Base-by-base conservation (phyloP, 2,888 invertebrate species). In the Trachelus iudaicus region DNA sequence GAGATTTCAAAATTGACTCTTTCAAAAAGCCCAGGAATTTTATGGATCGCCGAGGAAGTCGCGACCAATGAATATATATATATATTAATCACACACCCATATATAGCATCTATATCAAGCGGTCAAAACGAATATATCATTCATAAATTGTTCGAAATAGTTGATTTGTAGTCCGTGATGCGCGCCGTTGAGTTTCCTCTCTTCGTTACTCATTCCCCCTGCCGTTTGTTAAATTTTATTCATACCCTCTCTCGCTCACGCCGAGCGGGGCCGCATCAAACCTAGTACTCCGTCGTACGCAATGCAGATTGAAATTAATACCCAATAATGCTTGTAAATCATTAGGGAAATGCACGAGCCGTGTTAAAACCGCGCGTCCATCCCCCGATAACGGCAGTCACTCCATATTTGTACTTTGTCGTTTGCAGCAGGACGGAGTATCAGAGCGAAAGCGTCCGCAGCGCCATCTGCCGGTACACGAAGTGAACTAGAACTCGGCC, bases 301-400 rank as follows among this genome's bases (percentile, higher is more conserved):
- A 84, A 87, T 85, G 88, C 88, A 89, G 89, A 91, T 91, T 90
- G 90, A 91, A 91, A 91, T 91, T 90, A 91, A 91, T 91, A 91
- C 89, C 89, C 90, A 89, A 90, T 91, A 90, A 90, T 90, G 90
- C 88, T 88, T 90, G 88, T 91, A 91, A 91, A 91, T 91, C 91
- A 91, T 89, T 88, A 85, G 86, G 84, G 86, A 88, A 89, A 88
- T 88, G 88, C 86, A 76, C 34, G 75, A 37, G 75, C 75, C 77
- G 69, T 75, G 77, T 75, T 77, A 69, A 77, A 81, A 79, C 76
- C 76, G 74, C 81, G 83, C 85, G 82, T 82, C 84, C 84, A 82
- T 85, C 83, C 85, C 81, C 79, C 82, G 81, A 80, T 82, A 84
- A 83, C 83, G 81, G 82, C 78, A 81, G 79, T 81, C 82, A 81